Percentiles rank a stretch among this genome's conserved stretches.
These are phyloP conservation scores for Eugnorisma glareosa DNA, from an alignment of 2,888 invertebrate species.

Conservation along the genomic window DNA sequence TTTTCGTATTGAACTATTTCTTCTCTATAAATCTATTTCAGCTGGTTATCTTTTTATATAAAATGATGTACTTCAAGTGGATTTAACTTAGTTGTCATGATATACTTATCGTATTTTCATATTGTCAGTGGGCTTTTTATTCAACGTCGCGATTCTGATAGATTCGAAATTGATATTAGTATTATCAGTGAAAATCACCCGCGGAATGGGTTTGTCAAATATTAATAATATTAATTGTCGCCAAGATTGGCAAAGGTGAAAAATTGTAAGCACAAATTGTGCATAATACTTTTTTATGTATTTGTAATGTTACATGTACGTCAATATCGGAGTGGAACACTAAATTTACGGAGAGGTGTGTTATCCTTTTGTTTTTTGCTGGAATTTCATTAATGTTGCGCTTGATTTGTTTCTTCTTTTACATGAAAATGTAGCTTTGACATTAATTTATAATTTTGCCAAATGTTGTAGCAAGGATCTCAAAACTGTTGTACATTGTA, in stretches of 20 bases:
- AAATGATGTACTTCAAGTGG: conserved; percentile 62
- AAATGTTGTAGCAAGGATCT: conserved; percentile 39
- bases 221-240: conserved; percentile 71
- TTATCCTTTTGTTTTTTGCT: conserved; percentile 5
- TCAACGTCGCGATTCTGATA: conserved; percentile 83
- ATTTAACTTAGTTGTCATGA: conserved; percentile 60
- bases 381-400: conserved; percentile 4
- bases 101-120: conserved; percentile 52
- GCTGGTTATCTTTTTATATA: conserved; percentile 60
- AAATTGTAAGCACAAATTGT: conserved; percentile 85
- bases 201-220: conserved; percentile 75
- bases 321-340: conserved; percentile 33
- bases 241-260: conserved; percentile 76
- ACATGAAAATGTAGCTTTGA: conserved; percentile 39
- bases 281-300: conserved; percentile 78
- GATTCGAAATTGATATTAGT: conserved; percentile 89
- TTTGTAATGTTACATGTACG: conserved; percentile 83
- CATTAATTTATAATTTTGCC: conserved; percentile 39
- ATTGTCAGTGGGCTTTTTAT: conserved; percentile 48
- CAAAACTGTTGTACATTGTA: conserved; percentile 22
- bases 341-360: conserved; percentile 21
- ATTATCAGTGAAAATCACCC: conserved; percentile 80
- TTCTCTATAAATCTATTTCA: conserved; percentile 60
- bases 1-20: conserved; percentile 45
- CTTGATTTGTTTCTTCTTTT: conserved; percentile 33